These are phyloP conservation scores for Recurvirostra avosetta DNA, from an alignment of 2,113 vertebrate species.

Conservation along the genomic window DNA sequence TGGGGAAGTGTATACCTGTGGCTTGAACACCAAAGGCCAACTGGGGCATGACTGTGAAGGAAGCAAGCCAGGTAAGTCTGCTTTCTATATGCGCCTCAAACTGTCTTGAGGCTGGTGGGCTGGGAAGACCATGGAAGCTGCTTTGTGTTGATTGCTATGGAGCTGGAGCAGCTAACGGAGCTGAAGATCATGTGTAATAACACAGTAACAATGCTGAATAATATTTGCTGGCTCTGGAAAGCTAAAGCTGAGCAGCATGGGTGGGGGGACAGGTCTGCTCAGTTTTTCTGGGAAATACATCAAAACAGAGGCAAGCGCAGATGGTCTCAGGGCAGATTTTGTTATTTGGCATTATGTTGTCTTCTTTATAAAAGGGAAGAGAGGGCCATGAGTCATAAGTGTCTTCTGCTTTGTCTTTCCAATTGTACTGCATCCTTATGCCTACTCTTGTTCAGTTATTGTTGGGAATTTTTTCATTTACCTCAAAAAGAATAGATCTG, in stretches of 20 bases:
- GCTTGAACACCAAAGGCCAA: conserved; percentile 90
- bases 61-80: conserved; percentile 81
- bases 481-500: not conserved
- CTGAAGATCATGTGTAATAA: not conserved
- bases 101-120: not conserved
- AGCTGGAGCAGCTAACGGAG: not conserved
- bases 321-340: not conserved
- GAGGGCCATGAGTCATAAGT: not conserved
- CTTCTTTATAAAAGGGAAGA: not conserved
- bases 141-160: not conserved
- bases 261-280: not conserved
- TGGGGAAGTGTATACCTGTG: conserved; percentile 92
- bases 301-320: not conserved
- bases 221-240: not conserved
- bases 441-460: not conserved
- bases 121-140: not conserved
- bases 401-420: not conserved
- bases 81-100: not conserved
- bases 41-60: conserved; percentile 88
- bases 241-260: not conserved
- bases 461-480: not conserved
- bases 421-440: not conserved
- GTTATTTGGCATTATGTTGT: not conserved
- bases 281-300: not conserved
- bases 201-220: not conserved